phyloP scores from a whole-genome alignment of 2,797 vertebrate species.

The Galaxias olidus region DNA sequence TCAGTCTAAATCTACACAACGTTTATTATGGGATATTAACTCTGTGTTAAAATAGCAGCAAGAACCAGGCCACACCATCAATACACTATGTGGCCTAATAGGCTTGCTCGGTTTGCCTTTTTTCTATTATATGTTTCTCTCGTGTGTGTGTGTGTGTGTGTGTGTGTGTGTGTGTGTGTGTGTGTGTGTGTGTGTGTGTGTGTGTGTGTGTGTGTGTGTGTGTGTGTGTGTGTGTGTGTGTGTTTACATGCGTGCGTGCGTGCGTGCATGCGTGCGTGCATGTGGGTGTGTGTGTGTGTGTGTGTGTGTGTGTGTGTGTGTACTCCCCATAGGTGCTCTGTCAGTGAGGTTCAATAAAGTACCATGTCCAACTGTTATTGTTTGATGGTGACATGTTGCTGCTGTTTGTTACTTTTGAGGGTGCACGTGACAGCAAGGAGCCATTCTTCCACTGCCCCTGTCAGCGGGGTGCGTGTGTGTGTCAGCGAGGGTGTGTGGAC shows the following conservation, averaged over 20 bases:
- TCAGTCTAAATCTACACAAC: too few relatives aligned
- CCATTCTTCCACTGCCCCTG: background rate
- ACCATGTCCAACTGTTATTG: conserved; percentile 14
- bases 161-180: conserved; percentile 1
- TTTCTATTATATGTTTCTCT: too few relatives aligned
- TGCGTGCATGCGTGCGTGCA: background rate
- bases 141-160: background rate
- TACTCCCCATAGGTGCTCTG: background rate
- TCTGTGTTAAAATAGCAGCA: too few relatives aligned
- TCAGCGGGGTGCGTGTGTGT: conserved; percentile 8
- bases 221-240: background rate
- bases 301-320: background rate
- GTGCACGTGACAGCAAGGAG: conserved; percentile 4
- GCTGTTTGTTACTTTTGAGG: conserved; percentile 6
- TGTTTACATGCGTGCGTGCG: conserved; percentile 3
- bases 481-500: background rate
- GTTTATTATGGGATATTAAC: too few relatives aligned
- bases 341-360: background rate
- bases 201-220: conserved; percentile 9
- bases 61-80: too few relatives aligned
- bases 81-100: too few relatives aligned
- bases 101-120: too few relatives aligned
- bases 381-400: conserved; percentile 17
- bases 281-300: background rate
- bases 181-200: conserved; percentile 5